Conservation (phyloP, 2,888 invertebrate species). For the Ormyrus rosae region DNA sequence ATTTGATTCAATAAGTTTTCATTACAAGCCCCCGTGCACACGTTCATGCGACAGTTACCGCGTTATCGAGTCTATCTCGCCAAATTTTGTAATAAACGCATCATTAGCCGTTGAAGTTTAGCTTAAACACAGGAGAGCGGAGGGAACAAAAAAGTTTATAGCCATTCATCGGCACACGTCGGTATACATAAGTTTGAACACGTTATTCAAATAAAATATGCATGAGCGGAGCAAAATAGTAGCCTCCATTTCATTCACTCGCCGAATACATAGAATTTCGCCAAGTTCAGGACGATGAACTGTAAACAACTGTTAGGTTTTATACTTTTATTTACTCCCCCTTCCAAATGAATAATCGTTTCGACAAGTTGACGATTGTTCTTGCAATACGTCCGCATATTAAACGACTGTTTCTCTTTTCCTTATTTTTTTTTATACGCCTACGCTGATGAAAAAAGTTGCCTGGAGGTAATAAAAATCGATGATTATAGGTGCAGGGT, state of each 20-base stretch:
- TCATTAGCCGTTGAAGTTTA: no score
- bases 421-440: no score
- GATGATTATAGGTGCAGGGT: no score
- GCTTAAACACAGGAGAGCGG: not conserved
- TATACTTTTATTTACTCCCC: not conserved
- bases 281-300: conserved; percentile 30
- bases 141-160: conserved; percentile 3
- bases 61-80: no score
- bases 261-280: conserved; percentile 21
- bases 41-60: no score
- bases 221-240: conserved; percentile 39
- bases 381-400: no score
- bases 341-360: not conserved
- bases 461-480: conserved; percentile 36
- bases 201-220: conserved; percentile 49
- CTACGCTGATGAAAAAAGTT: not conserved
- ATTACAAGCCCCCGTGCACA: no score
- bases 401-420: no score
- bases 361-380: no score
- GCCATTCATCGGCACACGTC: not conserved
- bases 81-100: no score
- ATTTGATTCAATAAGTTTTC: no score
- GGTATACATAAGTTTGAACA: conserved; percentile 10
- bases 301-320: conserved; percentile 26
- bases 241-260: conserved; percentile 33